phyloP scores from a whole-genome alignment of 2,888 invertebrate species.

The Perdita meconis region DNA sequence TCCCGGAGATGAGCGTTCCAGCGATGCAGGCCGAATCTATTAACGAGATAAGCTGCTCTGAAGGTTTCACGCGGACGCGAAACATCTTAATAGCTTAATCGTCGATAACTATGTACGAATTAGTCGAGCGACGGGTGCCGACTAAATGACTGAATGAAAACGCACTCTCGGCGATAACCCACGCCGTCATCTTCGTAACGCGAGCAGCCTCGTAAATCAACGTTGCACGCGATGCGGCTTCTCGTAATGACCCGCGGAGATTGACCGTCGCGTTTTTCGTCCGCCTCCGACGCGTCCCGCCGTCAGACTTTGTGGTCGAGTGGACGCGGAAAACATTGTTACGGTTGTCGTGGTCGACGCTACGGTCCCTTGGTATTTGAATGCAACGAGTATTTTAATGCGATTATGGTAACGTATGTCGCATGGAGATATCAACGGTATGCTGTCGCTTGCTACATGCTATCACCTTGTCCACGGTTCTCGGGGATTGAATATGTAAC shows the following conservation, averaged over 20 bases:
- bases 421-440: slow-evolving; percentile 51
- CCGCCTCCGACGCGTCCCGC: neutral
- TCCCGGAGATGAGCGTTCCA: slow-evolving; percentile 19
- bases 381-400: slow-evolving; percentile 54
- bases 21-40: slow-evolving; percentile 33
- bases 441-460: slow-evolving; percentile 41
- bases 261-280: neutral
- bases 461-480: slow-evolving; percentile 54
- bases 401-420: slow-evolving; percentile 62
- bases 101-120: slow-evolving; percentile 62
- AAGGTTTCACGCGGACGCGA: slow-evolving; percentile 39
- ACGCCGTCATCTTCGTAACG: slow-evolving; percentile 13
- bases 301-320: neutral
- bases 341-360: slow-evolving; percentile 25
- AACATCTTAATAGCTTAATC: slow-evolving; percentile 70
- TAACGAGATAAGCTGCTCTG: slow-evolving; percentile 36
- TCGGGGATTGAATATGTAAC: slow-evolving; percentile 58
- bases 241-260: no score
- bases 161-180: slow-evolving; percentile 50
- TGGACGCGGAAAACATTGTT: slow-evolving; percentile 37
- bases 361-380: slow-evolving; percentile 48
- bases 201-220: slow-evolving; percentile 30
- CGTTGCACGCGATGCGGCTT: slow-evolving; percentile 33
- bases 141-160: slow-evolving; percentile 66
- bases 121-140: slow-evolving; percentile 36